phyloP scores from a whole-genome alignment of 2,888 invertebrate genomes.

The Phania funesta region DNA sequence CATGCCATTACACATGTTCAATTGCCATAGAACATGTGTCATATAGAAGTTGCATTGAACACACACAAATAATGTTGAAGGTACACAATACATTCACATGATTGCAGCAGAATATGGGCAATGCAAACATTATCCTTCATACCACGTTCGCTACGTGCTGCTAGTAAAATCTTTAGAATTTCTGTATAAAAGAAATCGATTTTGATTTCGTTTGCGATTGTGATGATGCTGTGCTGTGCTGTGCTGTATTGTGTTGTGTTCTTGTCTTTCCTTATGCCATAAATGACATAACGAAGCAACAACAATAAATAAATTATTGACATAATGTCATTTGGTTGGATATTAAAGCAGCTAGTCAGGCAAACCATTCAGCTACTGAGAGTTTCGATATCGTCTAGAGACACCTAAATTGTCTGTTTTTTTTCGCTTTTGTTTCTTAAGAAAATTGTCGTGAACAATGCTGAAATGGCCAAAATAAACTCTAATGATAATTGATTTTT shows the following conservation, averaged over 20 bases:
- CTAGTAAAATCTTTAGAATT: slow-evolving; percentile 58
- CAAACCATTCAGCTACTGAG: slow-evolving; percentile 23
- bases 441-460: slow-evolving; percentile 22
- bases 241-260: neutral
- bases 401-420: slow-evolving; percentile 57
- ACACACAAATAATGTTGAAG: slow-evolving; percentile 32
- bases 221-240: slow-evolving; percentile 33
- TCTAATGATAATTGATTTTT: slow-evolving; percentile 67
- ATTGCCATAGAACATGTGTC: slow-evolving; percentile 78
- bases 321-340: slow-evolving; percentile 64
- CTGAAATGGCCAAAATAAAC: slow-evolving; percentile 35
- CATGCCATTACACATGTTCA: slow-evolving; percentile 75
- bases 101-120: slow-evolving; percentile 5
- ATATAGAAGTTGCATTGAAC: slow-evolving; percentile 54
- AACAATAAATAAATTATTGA: slow-evolving; percentile 70
- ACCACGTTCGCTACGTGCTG: slow-evolving; percentile 60
- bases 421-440: neutral
- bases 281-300: slow-evolving; percentile 53
- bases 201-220: slow-evolving; percentile 56
- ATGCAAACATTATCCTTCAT: neutral
- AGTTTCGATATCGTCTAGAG: slow-evolving; percentile 43
- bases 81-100: slow-evolving; percentile 14
- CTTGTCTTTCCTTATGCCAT: slow-evolving; percentile 20
- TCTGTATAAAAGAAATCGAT: slow-evolving; percentile 63
- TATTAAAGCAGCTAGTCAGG: slow-evolving; percentile 30